Percentiles rank a stretch among this genome's conserved stretches.
phyloP scores from a whole-genome alignment of 2,113 vertebrate genomes.

The Cercopithecus mona region DNA sequence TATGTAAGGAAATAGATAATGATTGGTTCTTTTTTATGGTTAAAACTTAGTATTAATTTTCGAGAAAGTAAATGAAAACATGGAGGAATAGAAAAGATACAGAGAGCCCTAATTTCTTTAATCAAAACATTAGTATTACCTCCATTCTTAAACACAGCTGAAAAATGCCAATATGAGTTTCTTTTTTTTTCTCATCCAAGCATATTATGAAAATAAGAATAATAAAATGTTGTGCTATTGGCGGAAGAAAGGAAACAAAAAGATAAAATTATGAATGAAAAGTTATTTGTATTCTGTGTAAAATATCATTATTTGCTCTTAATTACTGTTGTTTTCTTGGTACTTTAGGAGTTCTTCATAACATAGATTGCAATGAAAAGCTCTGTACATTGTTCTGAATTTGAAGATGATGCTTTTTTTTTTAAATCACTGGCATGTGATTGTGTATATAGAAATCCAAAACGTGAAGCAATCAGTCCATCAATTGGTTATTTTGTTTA shows the following conservation, averaged over 20 bases:
- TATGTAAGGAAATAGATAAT: neutral
- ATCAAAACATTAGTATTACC: neutral
- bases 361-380: neutral
- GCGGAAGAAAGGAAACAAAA: neutral
- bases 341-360: neutral
- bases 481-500: constrained; percentile 71
- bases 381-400: constrained; percentile 1
- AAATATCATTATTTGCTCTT: neutral
- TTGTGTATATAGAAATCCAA: constrained; percentile 58
- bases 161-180: neutral
- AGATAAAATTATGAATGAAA: neutral
- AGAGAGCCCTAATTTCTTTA: neutral
- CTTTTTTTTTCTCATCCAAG: constrained; percentile 6
- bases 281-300: neutral
- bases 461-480: constrained; percentile 60
- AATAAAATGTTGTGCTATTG: neutral
- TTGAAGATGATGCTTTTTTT: constrained; percentile 40
- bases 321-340: neutral
- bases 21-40: neutral
- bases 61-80: neutral
- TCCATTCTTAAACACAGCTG: neutral
- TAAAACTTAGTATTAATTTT: neutral
- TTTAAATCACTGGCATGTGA: constrained; percentile 45
- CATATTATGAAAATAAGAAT: neutral
- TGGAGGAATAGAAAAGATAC: neutral